These are phyloP conservation scores for Trachurus trachurus DNA, from an alignment of 2,797 vertebrate species.

Conservation along the genomic window DNA sequence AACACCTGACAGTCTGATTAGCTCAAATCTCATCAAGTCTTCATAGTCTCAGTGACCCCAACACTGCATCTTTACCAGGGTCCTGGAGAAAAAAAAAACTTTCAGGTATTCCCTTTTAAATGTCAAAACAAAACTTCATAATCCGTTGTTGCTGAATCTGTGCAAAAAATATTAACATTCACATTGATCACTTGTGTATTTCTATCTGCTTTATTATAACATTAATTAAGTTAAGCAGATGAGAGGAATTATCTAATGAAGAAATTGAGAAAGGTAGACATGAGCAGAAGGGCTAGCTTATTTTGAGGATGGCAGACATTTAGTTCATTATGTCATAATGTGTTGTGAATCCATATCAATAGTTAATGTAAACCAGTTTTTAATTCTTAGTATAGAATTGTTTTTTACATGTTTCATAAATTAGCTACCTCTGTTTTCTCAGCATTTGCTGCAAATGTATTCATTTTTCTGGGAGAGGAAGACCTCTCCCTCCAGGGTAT, in stretches of 20 bases:
- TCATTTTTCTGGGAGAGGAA: slow-evolving; percentile 36
- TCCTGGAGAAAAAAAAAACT: not conserved
- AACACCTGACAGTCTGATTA: not conserved
- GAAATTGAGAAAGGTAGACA: slow-evolving; percentile 8
- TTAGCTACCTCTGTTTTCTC: slow-evolving; percentile 76
- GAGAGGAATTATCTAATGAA: slow-evolving; percentile 20
- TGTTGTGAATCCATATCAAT: slow-evolving; percentile 49
- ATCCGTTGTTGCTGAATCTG: not conserved
- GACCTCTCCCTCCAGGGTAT: slow-evolving; percentile 44
- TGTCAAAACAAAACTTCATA: not conserved
- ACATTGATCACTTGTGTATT: not conserved
- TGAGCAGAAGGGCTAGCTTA: slow-evolving; percentile 22
- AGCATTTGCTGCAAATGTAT: slow-evolving; percentile 41
- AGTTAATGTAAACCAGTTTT: slow-evolving; percentile 54
- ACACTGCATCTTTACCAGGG: not conserved
- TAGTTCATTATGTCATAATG: slow-evolving; percentile 29
- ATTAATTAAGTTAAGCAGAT: not conserved
- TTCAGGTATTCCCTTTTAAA: not conserved
- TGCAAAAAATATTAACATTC: not conserved
- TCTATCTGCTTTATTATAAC: not conserved
- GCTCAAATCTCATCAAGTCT: not conserved
- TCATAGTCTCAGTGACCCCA: not conserved
- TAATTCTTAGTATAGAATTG: slow-evolving; percentile 48
- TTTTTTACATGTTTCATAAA: slow-evolving; percentile 50
- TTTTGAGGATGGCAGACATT: slow-evolving; percentile 36